Conservation (phyloP, 1,140 invertebrate genomes). For the Hesperophylax magnus region DNA sequence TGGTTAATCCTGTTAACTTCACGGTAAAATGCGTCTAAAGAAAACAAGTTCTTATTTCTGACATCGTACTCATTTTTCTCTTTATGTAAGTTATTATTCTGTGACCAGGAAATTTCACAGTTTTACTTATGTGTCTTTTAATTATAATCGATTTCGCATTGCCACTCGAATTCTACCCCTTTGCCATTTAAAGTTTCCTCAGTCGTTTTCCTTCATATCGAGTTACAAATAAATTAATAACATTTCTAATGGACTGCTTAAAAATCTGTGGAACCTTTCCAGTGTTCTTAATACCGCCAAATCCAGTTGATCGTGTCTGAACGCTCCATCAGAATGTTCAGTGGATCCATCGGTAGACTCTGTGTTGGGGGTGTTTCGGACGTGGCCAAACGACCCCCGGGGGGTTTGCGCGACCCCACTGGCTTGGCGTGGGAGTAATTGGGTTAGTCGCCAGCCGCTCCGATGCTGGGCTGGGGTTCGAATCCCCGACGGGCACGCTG, state of each 20-base stretch:
- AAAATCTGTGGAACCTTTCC: too few species aligned
- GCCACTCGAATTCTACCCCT: too few species aligned
- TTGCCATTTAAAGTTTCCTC: too few species aligned
- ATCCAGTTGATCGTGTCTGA: background rate
- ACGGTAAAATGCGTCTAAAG: too few species aligned
- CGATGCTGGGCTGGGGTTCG: slow-evolving; percentile 33
- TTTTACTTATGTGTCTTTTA: too few species aligned
- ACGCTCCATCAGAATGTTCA: slow-evolving; percentile 30
- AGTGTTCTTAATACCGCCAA: background rate
- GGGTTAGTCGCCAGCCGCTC: slow-evolving; percentile 51
- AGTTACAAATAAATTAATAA: background rate
- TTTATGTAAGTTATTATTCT: too few species aligned
- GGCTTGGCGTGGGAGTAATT: slow-evolving; percentile 51
- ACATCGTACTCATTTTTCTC: too few species aligned
- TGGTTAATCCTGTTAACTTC: too few species aligned
- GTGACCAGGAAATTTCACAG: too few species aligned
- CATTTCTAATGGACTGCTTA: too few species aligned
- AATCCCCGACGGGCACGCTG: slow-evolving; percentile 42
- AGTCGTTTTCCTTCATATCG: background rate
- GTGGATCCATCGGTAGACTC: slow-evolving; percentile 9
- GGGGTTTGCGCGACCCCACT: slow-evolving; percentile 40
- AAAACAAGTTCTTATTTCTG: too few species aligned
- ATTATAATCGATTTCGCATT: too few species aligned
- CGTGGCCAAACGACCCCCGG: slow-evolving; percentile 49
- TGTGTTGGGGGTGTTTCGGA: slow-evolving; percentile 29